Evolutionary conservation across 2,797 vertebrate species (phyloP).

Genomic region (Peromyscus melanophrys): DNA sequence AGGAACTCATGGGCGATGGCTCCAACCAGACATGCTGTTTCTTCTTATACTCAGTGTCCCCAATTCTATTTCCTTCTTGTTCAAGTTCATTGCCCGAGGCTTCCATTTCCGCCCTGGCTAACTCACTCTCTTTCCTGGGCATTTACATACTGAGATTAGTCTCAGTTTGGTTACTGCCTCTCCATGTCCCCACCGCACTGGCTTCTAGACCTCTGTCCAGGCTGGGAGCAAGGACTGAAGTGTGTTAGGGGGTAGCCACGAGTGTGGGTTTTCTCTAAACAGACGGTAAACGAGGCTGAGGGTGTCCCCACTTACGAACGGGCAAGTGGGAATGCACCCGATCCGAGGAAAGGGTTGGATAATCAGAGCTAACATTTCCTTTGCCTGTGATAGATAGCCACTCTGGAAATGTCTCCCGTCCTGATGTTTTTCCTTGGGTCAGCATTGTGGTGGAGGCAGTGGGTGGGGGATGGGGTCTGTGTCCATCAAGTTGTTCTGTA

Average conservation of each 20-base stretch:
- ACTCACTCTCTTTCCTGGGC: neutral
- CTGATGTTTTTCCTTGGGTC: constrained; percentile 74
- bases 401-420: constrained; percentile 75
- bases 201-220: neutral
- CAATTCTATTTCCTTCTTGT: neutral
- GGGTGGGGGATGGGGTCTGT: constrained; percentile 75
- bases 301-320: accelerated
- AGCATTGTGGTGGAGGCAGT: constrained; percentile 72
- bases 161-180: neutral
- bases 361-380: constrained; percentile 66
- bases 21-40: neutral
- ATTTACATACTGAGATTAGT: neutral
- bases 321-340: neutral
- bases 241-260: no score
- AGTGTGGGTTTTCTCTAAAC: neutral
- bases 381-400: constrained; percentile 75
- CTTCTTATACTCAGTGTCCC: neutral
- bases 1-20: accelerated
- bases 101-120: neutral
- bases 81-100: neutral
- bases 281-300: neutral
- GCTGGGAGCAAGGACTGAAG: neutral
- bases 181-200: neutral
- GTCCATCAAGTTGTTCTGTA: constrained; percentile 77
- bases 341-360: neutral